phyloP scores from a whole-genome alignment of 1,140 invertebrate genomes.

The Drosophila simulans region DNA sequence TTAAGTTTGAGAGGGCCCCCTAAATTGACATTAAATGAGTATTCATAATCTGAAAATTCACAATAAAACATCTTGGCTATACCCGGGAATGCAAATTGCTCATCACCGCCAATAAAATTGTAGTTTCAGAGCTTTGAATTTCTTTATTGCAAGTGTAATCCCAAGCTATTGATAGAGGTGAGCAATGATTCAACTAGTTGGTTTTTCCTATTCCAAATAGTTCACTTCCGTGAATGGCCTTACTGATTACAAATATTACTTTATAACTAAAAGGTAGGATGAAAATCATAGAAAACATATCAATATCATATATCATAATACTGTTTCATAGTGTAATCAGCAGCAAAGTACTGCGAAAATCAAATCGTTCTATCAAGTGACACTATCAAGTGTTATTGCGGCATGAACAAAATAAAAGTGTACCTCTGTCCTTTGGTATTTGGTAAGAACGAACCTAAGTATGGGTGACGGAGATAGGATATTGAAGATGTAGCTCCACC shows the following conservation, averaged over 20 bases:
- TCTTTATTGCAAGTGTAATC: background rate
- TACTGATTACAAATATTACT: background rate
- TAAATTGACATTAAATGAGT: background rate
- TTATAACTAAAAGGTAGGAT: background rate
- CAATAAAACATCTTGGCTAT: slow-evolving; percentile 1
- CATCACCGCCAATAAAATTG: background rate
- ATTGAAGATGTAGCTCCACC: slow-evolving; percentile 49
- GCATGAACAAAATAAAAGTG: slow-evolving; percentile 33
- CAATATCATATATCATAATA: background rate
- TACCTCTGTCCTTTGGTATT: background rate
- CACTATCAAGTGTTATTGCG: too few species aligned
- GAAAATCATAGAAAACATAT: background rate
- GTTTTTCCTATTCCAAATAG: background rate
- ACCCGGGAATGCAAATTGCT: background rate
- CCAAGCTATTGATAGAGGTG: background rate
- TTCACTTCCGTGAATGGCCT: background rate
- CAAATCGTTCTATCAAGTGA: background rate
- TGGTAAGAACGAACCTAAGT: background rate
- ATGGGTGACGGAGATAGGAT: slow-evolving; percentile 13
- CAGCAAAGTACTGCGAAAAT: background rate
- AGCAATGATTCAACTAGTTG: background rate
- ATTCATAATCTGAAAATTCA: background rate
- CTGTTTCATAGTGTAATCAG: background rate
- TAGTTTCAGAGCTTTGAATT: background rate
- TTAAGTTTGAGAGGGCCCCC: background rate